Evolutionary conservation across 1,140 invertebrate genomes (phyloP).

Genomic region (Sarcophaga peregrina): DNA sequence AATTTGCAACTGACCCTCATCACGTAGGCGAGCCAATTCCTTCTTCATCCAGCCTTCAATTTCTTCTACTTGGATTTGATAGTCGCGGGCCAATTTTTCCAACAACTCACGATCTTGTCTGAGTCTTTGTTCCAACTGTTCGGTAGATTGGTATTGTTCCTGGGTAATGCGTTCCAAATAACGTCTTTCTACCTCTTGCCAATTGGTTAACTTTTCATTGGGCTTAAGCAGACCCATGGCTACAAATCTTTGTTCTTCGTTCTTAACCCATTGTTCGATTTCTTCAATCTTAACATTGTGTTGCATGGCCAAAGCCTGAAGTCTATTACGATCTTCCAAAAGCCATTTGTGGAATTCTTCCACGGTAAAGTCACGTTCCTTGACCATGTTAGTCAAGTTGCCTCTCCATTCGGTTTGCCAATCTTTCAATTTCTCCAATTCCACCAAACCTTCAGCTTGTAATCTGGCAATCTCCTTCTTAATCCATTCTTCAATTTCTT

Average conservation of each 20-base stretch:
- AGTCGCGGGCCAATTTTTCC: slow-evolving; percentile 57
- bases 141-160: slow-evolving; percentile 59
- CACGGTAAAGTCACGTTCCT: slow-evolving; percentile 62
- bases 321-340: slow-evolving; percentile 57
- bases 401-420: slow-evolving; percentile 64
- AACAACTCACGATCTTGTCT: slow-evolving; percentile 59
- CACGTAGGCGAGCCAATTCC: slow-evolving; percentile 60
- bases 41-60: slow-evolving; percentile 64
- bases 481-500: slow-evolving; percentile 64
- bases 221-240: slow-evolving; percentile 62
- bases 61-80: slow-evolving; percentile 62
- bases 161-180: slow-evolving; percentile 60
- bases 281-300: slow-evolving; percentile 64
- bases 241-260: slow-evolving; percentile 62
- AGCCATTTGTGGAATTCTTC: slow-evolving; percentile 65
- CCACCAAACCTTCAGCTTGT: slow-evolving; percentile 56
- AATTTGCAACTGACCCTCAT: slow-evolving; percentile 62
- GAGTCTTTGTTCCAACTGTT: slow-evolving; percentile 60
- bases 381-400: slow-evolving; percentile 61
- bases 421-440: slow-evolving; percentile 60
- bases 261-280: slow-evolving; percentile 62
- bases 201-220: slow-evolving; percentile 62
- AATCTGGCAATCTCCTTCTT: slow-evolving; percentile 60
- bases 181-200: slow-evolving; percentile 61
- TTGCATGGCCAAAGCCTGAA: slow-evolving; percentile 61